Conservation (phyloP, 2,797 vertebrate species). For the Enteromius viviparus region DNA sequence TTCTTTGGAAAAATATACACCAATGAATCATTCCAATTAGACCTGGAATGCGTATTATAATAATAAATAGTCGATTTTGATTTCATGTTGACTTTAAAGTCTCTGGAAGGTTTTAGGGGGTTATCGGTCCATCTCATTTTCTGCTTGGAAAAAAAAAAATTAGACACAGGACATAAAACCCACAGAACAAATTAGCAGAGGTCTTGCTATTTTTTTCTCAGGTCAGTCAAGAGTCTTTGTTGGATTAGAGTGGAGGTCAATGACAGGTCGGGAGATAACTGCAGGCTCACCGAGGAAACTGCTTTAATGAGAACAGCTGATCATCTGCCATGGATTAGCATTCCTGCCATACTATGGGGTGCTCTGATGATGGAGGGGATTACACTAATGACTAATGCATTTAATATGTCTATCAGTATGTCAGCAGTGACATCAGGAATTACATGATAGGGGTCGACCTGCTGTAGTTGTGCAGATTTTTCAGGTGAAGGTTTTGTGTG, state of each 20-base stretch:
- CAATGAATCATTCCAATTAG: constrained; percentile 21
- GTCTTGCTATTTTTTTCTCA: constrained; percentile 29
- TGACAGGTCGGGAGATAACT: constrained; percentile 49
- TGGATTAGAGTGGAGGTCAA: constrained; percentile 48
- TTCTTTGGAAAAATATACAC: constrained; percentile 24
- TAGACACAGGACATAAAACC: background rate
- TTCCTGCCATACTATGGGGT: constrained; percentile 35
- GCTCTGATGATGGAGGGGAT: constrained; percentile 63
- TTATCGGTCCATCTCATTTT: constrained; percentile 43
- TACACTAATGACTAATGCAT: constrained; percentile 65
- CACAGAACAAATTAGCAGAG: constrained; percentile 25
- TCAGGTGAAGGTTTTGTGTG: constrained; percentile 4
- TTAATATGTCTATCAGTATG: constrained; percentile 51
- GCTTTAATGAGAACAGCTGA: constrained; percentile 49
- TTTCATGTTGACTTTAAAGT: constrained; percentile 29
- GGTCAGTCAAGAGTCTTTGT: constrained; percentile 23
- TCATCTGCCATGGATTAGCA: constrained; percentile 63
- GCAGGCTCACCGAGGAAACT: constrained; percentile 49
- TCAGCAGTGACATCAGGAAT: constrained; percentile 53
- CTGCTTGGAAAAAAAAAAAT: constrained; percentile 27
- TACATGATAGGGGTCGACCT: constrained; percentile 42
- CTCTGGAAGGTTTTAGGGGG: constrained; percentile 37
- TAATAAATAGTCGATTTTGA: constrained; percentile 31
- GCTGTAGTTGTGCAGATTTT: constrained; percentile 35
- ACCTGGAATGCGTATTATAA: constrained; percentile 10